Evolutionary conservation across 35 echinoderm and acorn worm genomes (phyloP).

Genomic region (Ophiothrix spiculata): DNA sequence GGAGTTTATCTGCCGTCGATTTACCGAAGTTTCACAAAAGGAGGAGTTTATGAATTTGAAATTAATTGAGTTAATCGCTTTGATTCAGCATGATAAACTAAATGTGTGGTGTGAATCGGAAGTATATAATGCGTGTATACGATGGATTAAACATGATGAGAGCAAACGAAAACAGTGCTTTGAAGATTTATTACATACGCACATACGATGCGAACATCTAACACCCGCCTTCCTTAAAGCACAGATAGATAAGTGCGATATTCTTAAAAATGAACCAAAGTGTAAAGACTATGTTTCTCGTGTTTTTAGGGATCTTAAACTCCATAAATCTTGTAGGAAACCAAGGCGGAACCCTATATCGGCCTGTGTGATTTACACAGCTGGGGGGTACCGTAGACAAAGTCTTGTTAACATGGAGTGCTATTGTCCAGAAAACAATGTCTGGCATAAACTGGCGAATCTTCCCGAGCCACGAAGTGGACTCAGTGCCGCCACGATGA

Average conservation of each 20-base stretch:
- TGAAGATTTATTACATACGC: conserved; percentile 72
- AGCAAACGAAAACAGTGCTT: conserved; percentile 57
- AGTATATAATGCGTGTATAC: conserved; percentile 87
- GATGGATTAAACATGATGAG: conserved; percentile 80
- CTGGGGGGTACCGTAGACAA: conserved; percentile 85
- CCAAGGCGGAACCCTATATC: conserved; percentile 71
- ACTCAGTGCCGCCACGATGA: conserved; percentile 85
- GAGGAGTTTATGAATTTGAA: conserved; percentile 94
- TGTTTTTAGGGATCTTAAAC: conserved; percentile 79
- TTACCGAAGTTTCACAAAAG: conserved; percentile 81
- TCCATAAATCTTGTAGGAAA: conserved; percentile 62
- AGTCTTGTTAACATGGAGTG: conserved; percentile 85
- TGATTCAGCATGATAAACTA: conserved; percentile 82
- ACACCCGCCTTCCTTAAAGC: conserved; percentile 86
- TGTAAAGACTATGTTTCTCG: conserved; percentile 93
- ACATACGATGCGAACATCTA: conserved; percentile 77
- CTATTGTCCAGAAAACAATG: conserved; percentile 72
- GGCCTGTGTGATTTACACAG: conserved; percentile 84
- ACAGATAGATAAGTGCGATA: conserved; percentile 82
- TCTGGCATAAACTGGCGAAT: conserved; percentile 66
- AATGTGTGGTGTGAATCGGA: conserved; percentile 92
- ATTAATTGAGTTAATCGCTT: conserved; percentile 53
- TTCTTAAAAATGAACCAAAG: conserved; percentile 59
- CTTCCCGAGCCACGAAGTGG: conserved; percentile 87
- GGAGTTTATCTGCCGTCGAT: conserved; percentile 77